These are phyloP conservation scores for Muscicapa comitata DNA, from an alignment of 2,797 vertebrate species.

Conservation along the genomic window DNA sequence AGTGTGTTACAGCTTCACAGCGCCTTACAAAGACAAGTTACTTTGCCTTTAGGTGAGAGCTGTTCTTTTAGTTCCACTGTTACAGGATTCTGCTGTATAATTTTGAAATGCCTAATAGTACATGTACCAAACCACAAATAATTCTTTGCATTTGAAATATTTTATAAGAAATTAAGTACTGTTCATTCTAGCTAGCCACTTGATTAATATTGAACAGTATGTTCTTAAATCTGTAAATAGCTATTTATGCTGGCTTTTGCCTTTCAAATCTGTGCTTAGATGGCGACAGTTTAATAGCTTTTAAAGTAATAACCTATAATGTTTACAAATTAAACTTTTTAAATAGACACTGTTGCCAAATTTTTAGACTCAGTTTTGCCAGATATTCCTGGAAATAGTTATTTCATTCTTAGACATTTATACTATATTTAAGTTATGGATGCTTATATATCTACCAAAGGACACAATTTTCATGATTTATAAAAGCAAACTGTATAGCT, in stretches of 20 bases:
- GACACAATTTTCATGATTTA: constrained; percentile 57
- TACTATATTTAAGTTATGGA: constrained; percentile 64
- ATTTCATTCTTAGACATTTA: constrained; percentile 60
- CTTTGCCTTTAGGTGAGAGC: constrained; percentile 62
- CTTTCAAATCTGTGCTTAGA: constrained; percentile 61
- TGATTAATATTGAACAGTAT: constrained; percentile 44
- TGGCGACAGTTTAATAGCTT: constrained; percentile 59
- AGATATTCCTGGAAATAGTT: constrained; percentile 57
- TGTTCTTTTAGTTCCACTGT: not conserved
- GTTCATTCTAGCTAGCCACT: constrained; percentile 53
- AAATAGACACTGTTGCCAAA: constrained; percentile 54
- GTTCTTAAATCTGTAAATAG: constrained; percentile 71
- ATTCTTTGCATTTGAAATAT: constrained; percentile 54
- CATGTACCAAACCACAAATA: constrained; percentile 68
- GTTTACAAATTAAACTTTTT: constrained; percentile 69
- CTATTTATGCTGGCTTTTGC: constrained; percentile 60
- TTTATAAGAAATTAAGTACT: constrained; percentile 62
- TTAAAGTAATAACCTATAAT: constrained; percentile 67
- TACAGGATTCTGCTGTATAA: constrained; percentile 4
- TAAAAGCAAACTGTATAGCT: constrained; percentile 67
- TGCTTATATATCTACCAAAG: constrained; percentile 76
- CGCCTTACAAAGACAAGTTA: constrained; percentile 7
- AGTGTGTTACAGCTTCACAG: not conserved
- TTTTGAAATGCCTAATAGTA: constrained; percentile 60
- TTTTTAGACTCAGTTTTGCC: constrained; percentile 54